These are phyloP conservation scores for Torymus tubicola DNA, from an alignment of 2,888 invertebrate genomes.

Conservation along the genomic window DNA sequence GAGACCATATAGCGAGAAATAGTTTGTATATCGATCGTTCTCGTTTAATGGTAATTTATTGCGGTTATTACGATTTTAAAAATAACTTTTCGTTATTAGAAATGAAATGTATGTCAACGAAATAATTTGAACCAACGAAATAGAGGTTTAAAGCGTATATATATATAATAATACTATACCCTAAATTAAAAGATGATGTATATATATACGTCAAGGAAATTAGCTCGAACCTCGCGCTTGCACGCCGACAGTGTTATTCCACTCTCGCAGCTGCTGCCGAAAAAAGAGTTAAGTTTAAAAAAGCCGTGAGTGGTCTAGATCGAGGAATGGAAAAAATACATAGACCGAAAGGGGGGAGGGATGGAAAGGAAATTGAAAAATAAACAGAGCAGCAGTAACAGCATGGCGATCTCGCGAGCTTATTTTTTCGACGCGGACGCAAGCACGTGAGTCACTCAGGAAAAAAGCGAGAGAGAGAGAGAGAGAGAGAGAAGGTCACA, in stretches of 20 bases:
- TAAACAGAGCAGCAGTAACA: conserved; percentile 20
- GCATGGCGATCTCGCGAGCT: conserved; percentile 26
- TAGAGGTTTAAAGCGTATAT: too few species aligned
- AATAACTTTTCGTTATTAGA: too few species aligned
- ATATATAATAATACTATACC: too few species aligned
- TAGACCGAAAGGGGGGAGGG: not conserved
- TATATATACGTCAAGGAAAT: too few species aligned
- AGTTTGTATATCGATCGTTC: too few species aligned
- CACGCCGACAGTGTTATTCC: too few species aligned
- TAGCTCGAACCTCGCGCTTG: too few species aligned
- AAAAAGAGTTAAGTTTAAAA: conserved; percentile 20
- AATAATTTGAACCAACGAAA: too few species aligned
- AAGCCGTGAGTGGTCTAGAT: conserved; percentile 15
- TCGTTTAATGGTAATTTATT: not conserved
- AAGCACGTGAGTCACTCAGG: not conserved
- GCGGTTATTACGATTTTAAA: too few species aligned
- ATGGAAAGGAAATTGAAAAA: conserved; percentile 35
- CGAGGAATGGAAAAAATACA: conserved; percentile 31
- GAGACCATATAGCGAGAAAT: too few species aligned
- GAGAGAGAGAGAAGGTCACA: not conserved
- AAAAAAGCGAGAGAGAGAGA: conserved; percentile 2
- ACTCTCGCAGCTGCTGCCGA: not conserved
- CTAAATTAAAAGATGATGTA: too few species aligned
- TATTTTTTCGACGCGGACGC: conserved; percentile 28
- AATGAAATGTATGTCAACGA: too few species aligned